Base-by-base conservation (phyloP, 2,888 invertebrate species). In the Callimorpha dominula region DNA sequence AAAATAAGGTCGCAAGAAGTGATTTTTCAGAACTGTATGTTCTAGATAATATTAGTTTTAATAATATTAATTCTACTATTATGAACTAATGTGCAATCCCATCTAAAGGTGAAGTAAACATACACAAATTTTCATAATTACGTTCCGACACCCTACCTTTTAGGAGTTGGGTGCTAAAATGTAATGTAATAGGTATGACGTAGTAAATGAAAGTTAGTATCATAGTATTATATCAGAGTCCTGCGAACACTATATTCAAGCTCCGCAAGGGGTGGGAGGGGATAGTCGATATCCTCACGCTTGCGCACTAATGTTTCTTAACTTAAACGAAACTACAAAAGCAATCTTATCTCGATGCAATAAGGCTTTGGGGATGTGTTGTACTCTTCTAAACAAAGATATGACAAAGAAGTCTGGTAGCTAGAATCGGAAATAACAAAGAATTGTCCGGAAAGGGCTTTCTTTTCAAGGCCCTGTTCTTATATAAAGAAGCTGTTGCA, bases 251-350 rank as follows among this genome's bases (percentile, higher is more conserved):
- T 89, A 89, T 85, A 86, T 89, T 89, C 89, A 90, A 88, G 85
- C 86, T 88, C 87, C 81, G 77, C 66, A 79, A 74, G 82, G 82
- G 81, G 73, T 17, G 79, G 75, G 67, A 78, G 84, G 89, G 88
- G 82, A 85, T 74, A 89, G 92, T 94, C 94, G 87, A 94, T 94
- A 94, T 87, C 86, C 82, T 77, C 85, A 87, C 92, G 94, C 94
- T 82, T 89, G 94, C 94, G 94, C 85, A 82, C 74, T 86, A 71
- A 72, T 72, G 74, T 74, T 77, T 79, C 77, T 74, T 74, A 81
- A 75, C 75, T 67, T 60, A 31, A 66, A 69, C 49, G n/a, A 46
- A 52, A 73, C 15, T 46, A 63, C 8, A 83, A 77, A 78, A 73
- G 76, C 50, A 78, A 77, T 80, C 79, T 74, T 85, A 80, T 20